Base-by-base conservation (phyloP, 1,140 invertebrate genomes). In the Euwallacea similis region DNA sequence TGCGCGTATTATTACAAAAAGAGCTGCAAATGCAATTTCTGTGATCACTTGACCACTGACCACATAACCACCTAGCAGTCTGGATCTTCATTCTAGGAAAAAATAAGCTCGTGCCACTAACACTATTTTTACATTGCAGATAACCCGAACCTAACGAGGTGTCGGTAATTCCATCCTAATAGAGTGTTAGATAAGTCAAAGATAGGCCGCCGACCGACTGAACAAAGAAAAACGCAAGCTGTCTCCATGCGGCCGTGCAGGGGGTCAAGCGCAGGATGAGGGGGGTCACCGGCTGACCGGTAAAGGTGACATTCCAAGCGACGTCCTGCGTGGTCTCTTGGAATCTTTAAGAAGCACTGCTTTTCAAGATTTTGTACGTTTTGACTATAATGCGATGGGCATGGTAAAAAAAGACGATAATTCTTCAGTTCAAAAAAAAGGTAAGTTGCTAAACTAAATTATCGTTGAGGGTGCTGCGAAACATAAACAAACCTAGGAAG, bases 281-380 rank as follows among this genome's bases (percentile, higher is more conserved):
- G 16, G 16, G 59, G 59, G 59, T 43, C 41, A 58, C 47, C 21
- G 11, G 42, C 8, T 44, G 59, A 61, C 59, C 42, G 59, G 59
- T 16, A 61, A 61, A 61, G 21, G 59, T 61, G 59, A 61, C 59
- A 61, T 61, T 61, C 59, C 59, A 58, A 33, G n/a, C 55, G 16
- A 16, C 55, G 10, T 58, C 21, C 55, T n/a, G 11, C 16, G 2
- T 58, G 55, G 55, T 15, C 10, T 58, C 13, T 13, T 58, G 10
- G 7, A 16, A 9, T 58, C 55, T 11, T 16, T 58, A n/a, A 33
- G 55, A 16, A 58, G 8, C 55, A 50, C 46, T 50, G 46, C 9
- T 50, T 50, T 50, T 50, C 6, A 6, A 50, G 13, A 50, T 50
- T 10, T 50, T 7, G 46, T 50, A 13, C 13, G 13, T 50, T 50